Percentiles rank a stretch among this genome's conserved stretches.
These are phyloP conservation scores for Lasius platythorax DNA, from an alignment of 2,888 invertebrate genomes.

Conservation along the genomic window DNA sequence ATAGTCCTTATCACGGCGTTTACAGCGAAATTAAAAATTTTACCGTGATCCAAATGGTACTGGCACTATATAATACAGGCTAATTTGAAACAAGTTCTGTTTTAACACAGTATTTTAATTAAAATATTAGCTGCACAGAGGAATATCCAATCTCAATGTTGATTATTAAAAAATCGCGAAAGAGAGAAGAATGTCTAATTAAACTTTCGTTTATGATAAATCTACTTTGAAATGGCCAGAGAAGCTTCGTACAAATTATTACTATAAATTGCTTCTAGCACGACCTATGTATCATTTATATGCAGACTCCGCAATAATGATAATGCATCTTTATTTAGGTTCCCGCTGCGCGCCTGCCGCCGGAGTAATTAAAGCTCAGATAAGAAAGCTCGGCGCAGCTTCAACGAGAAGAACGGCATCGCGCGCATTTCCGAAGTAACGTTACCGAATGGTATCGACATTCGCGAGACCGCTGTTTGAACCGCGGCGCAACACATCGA, in stretches of 20 bases:
- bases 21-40: constrained; percentile 10
- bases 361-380: constrained; percentile 32
- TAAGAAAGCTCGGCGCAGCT: background rate
- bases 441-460: constrained; percentile 16
- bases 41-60: background rate
- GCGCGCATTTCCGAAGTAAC: constrained; percentile 5
- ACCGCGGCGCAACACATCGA: background rate
- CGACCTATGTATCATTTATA: background rate
- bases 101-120: constrained; percentile 3
- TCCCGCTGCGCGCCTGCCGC: background rate
- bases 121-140: background rate
- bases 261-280: background rate
- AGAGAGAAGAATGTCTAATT: background rate
- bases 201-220: background rate
- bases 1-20: background rate
- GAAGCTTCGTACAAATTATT: background rate
- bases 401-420: background rate
- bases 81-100: background rate
- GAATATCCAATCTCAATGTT: background rate
- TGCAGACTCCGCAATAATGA: constrained; percentile 25
- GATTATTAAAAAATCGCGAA: background rate
- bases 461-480: constrained; percentile 5
- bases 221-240: background rate
- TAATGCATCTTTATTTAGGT: constrained; percentile 16
- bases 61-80: background rate